Conservation (phyloP, 2,797 vertebrate species). For the Tarsius wallacei region DNA sequence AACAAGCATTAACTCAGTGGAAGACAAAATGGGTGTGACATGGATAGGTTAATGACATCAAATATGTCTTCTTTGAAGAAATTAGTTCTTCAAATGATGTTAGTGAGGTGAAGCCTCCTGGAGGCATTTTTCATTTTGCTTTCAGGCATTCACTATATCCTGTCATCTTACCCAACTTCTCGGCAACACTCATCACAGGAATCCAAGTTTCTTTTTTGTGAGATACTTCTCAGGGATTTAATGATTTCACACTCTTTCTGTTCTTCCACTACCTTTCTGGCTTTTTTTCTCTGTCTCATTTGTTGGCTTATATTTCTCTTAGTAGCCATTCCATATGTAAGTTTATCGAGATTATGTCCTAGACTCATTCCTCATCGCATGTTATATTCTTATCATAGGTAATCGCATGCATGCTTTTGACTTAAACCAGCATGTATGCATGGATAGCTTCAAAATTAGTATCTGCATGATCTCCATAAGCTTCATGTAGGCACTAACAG, state of each 20-base stretch:
- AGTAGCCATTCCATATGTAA: neutral
- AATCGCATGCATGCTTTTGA: conserved; percentile 4
- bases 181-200: neutral
- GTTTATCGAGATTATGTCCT: neutral
- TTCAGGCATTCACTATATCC: neutral
- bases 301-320: neutral
- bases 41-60: conserved; percentile 46
- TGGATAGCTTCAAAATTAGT: conserved; percentile 16
- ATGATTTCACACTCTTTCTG: neutral
- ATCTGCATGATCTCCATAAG: neutral
- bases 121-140: conserved; percentile 65
- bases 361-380: neutral
- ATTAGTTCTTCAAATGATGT: conserved; percentile 49
- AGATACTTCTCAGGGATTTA: neutral
- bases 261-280: neutral
- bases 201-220: neutral
- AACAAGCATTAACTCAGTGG: conserved; percentile 56
- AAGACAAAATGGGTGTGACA: conserved; percentile 30
- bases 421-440: neutral
- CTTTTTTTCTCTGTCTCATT: neutral
- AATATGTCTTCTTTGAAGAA: conserved; percentile 67
- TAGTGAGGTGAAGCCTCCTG: conserved; percentile 58
- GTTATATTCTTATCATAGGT: neutral
- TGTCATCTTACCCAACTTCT: conserved; percentile 32
- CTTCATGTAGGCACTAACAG: neutral